Percentiles rank a stretch among this genome's conserved stretches.
These are phyloP conservation scores for Enteromius thamalakanensis DNA, from an alignment of 2,797 vertebrate genomes.

Conservation along the genomic window DNA sequence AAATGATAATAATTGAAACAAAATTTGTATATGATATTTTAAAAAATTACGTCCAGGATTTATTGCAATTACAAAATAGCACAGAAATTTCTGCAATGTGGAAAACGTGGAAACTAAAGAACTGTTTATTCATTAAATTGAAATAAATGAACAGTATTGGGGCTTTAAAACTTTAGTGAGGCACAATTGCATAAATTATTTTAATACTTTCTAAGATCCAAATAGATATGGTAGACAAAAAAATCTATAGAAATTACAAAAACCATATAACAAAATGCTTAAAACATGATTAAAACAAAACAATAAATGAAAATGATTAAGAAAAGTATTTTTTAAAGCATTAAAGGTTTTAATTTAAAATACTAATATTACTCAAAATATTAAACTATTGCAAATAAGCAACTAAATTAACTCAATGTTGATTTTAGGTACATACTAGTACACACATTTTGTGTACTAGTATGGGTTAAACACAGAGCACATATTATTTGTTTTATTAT, in stretches of 20 bases:
- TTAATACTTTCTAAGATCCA: not conserved
- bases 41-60: too few species aligned
- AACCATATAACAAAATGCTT: not conserved
- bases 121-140: too few species aligned
- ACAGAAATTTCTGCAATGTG: too few species aligned
- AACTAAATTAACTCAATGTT: not conserved
- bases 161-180: not conserved
- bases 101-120: too few species aligned
- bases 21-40: too few species aligned
- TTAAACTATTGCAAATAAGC: not conserved
- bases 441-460: not conserved
- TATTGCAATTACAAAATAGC: too few species aligned
- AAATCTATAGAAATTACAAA: not conserved
- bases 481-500: not conserved
- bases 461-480: too few species aligned
- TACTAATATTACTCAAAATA: not conserved
- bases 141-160: too few species aligned
- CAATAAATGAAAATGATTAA: not conserved
- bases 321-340: not conserved
- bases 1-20: not conserved
- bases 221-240: too few species aligned
- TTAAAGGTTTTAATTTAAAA: not conserved
- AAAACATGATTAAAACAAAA: not conserved
- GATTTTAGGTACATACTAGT: too few species aligned
- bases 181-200: not conserved